A percentile compares a stretch with the other conserved stretches of the same genome.
Evolutionary conservation across 1,140 invertebrate species (phyloP).

Genomic region (Anagrus nilaparvatae): DNA sequence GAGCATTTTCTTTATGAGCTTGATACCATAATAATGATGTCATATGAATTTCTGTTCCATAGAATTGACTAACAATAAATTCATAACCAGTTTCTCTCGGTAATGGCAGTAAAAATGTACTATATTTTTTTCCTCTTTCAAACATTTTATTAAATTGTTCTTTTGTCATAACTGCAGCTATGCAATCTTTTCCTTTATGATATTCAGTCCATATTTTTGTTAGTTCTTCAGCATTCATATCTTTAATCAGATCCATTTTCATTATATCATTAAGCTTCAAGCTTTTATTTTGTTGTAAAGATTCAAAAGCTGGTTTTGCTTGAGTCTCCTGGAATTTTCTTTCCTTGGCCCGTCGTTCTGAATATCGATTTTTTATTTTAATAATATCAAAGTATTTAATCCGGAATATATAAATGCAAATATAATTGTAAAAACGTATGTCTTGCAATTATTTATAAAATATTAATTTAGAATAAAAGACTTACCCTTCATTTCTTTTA

Average conservation of each 20-base stretch:
- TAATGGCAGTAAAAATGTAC: conserved; percentile 72
- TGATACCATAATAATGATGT: conserved; percentile 81
- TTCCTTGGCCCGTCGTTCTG: conserved; percentile 23
- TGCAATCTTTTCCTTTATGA: conserved; percentile 63
- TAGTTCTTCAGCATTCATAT: conserved; percentile 67
- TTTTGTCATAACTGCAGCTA: conserved; percentile 58
- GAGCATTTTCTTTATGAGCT: conserved; percentile 83
- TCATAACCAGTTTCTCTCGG: conserved; percentile 78
- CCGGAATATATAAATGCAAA: background rate
- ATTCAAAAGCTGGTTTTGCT: conserved; percentile 42
- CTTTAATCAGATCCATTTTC: conserved; percentile 65
- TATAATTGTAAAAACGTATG: background rate
- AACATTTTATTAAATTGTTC: conserved; percentile 51
- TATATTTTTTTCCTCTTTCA: conserved; percentile 46
- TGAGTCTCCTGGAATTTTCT: conserved; percentile 23
- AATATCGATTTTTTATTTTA: conserved; percentile 19
- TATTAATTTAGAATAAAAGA: conserved; percentile 4
- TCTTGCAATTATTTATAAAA: background rate
- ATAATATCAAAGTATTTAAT: conserved; percentile 4
- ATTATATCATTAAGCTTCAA: conserved; percentile 57
- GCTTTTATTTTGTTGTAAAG: conserved; percentile 28
- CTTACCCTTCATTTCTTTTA: conserved; percentile 39
- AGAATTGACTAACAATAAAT: conserved; percentile 74
- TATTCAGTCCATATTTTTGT: conserved; percentile 70
- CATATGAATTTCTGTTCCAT: conserved; percentile 68